Evolutionary conservation across 2,113 vertebrate species (phyloP), one percentile per base, ranked within the genome.

Genomic region (Accipiter virgatus): DNA sequence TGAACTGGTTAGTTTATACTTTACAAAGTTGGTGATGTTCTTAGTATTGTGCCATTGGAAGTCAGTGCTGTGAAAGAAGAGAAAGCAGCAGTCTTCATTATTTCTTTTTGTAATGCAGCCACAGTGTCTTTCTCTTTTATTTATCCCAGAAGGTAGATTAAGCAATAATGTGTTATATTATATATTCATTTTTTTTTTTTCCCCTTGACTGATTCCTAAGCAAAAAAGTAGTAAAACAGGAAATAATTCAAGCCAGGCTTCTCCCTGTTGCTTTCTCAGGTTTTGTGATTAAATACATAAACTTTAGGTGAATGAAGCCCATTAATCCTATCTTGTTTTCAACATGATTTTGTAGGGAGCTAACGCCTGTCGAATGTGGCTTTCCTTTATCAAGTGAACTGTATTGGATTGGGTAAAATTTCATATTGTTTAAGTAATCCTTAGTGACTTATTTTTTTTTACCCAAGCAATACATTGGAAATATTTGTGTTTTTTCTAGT

Each of bases 401-500:
- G 3, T 36, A 20, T 29, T 29, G 31, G 16, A 42, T 70, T 5
- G 36, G 34, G 58, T 53, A 62, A 36, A 72, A 73, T 9, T 36
- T 65, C 12, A 14, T 65, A 48, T 17, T 77, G 23, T 61, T 53
- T 11, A 63, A 56, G 16, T 47, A 73, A 40, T 14, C 7, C 18
- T 67, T 26, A 58, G 13, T 67, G 29, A 22, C 5, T 29, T 27
- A 47, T 23, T 68, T 50, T 13, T 29, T 43, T 13, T 29, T 4
- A 27, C 15, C 13, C 13, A 72, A 67, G 13, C 6, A 48, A 38
- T 6, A 32, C 15, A 15, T 3, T 58, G 36, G 13, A 42, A 52
- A 16, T 47, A 32, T 6, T 36, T 0, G 14, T 31, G 20, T 0
- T n/a, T 42, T 47, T 79, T 17, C 3, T 45, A 21, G n/a, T n/a